Evolutionary conservation across 1,140 invertebrate species (phyloP), one percentile per base, ranked within the genome.

Genomic region (Drosophila arizonae): DNA sequence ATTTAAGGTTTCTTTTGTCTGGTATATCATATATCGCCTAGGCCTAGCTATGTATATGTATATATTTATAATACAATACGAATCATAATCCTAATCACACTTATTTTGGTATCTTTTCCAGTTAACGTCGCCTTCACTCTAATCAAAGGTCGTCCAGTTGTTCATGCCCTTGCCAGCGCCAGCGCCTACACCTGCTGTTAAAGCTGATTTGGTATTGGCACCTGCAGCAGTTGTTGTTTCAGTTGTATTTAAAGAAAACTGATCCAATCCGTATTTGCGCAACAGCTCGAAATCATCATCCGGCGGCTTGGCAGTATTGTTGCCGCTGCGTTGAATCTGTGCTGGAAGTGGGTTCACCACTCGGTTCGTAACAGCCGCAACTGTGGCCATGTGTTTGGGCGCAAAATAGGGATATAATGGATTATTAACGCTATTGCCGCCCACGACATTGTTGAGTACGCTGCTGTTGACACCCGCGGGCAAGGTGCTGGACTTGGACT

Each of bases 391-490:
- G 66, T 92, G 90, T 62, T 92, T 80, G 10, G 93, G 93, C 30
- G 92, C 90, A 74, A 93, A 94, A 70, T 94, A 94, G 0, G 94
- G 93, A 76, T 94, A 94, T 3, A 94, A 77, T 0, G 94, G 94
- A 79, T 94, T 94, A 63, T 92, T 93, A n/a, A 94, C 63, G 46
- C 75, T 90, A 13, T 65, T 70, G 17, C 70, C 15, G 17, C 43
- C 43, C 8, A 5, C 55, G 21, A 39, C 30, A 8, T 67, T 64
- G 15, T 65, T 56, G 8, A 76, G 17, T 11, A 78, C 69, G 28
- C 74, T 93, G 91, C 90, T 92, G 92, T 67, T 93, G 79, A 93
- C 68, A 81, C 90, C 87, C 82, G 87, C 73, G 81, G 82, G 63
- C 92, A 93, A 73, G 81, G 93, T 75, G 73, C 92, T 92, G 81